Percentiles rank a stretch among this genome's conserved stretches.
These are phyloP conservation scores for Crenichthys baileyi DNA, from an alignment of 2,797 vertebrate species.

Conservation along the genomic window DNA sequence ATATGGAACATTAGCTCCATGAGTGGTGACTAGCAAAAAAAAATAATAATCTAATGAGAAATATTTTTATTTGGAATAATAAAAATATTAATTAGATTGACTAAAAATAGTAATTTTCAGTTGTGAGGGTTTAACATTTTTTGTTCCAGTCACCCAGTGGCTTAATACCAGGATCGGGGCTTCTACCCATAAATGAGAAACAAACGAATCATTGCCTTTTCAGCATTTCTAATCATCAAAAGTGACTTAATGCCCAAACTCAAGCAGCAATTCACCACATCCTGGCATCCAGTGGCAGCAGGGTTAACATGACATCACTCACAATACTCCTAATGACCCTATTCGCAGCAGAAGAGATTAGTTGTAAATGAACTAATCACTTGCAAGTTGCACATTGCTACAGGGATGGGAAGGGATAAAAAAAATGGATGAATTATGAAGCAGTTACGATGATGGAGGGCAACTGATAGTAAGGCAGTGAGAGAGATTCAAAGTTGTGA, in stretches of 20 bases:
- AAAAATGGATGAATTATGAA: conserved; percentile 68
- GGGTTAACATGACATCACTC: conserved; percentile 64
- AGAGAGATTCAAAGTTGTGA: conserved; percentile 77
- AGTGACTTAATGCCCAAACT: conserved; percentile 52
- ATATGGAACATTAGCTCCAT: conserved; percentile 68
- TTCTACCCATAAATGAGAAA: conserved; percentile 39
- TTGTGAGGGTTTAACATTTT: conserved; percentile 10
- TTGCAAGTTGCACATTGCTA: conserved; percentile 58
- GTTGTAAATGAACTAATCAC: conserved; percentile 74
- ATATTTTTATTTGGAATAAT: conserved; percentile 14
- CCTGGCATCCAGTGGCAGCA: conserved; percentile 41
- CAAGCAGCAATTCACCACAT: conserved; percentile 42
- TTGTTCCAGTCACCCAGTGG: conserved; percentile 12
- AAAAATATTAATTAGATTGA: background rate
- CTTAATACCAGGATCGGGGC: conserved; percentile 28
- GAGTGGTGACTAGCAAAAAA: conserved; percentile 54
- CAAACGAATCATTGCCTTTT: conserved; percentile 53
- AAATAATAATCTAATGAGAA: conserved; percentile 19
- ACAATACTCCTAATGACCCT: conserved; percentile 71
- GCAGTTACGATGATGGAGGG: conserved; percentile 76
- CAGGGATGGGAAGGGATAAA: conserved; percentile 20
- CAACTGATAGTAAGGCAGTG: conserved; percentile 69
- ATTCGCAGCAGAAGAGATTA: conserved; percentile 60
- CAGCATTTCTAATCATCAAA: conserved; percentile 44
- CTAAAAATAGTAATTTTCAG: background rate